Base-by-base conservation (phyloP, 2,797 vertebrate genomes). In the Oceanodroma leucorhoa region DNA sequence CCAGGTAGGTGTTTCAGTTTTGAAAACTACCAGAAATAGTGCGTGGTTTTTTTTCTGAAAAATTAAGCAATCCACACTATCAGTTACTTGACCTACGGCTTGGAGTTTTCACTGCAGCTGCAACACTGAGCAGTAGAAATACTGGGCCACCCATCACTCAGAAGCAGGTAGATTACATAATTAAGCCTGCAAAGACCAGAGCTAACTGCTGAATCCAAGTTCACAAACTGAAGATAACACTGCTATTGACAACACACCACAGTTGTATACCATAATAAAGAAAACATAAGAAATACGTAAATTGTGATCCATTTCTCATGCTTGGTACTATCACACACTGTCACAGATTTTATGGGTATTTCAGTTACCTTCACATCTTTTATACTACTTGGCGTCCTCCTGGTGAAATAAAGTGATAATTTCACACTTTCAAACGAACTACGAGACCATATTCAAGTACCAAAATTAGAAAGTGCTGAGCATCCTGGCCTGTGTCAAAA, bases 131-230 rank as follows among this genome's bases (percentile, higher is more conserved):
- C 19, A 50, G 24, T 2, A 75, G 36, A 66, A 89, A 67, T 21
- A 58, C 9, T 9, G 5, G 4, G 20, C 6, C 0, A 0, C 61
- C 27, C 61, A 29, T 19, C 45, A 67, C 13, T 21, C 3, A 0
- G 10, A 17, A 57, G 13, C 41, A 64, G 10, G 9, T 34, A 13
- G 14, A 27, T 62, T 32, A 67, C 11, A 23, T 23, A 65, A 78
- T 27, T 75, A 88, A 83, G 20, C 9, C 30, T 61, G 21, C 8
- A 62, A 82, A 84, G 11, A 55, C 26, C n/a, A 82, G 11, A 64
- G 6, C 3, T 6, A 41, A 32, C 24, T 65, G 18, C 1, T 69
- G 54, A 80, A 48, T 53, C 6, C 18, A 45, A 72, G 32, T 15
- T n/a, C 45, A 82, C 2, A 4, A 50, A 85, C 12, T 21, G 32